Evolutionary conservation across 2,888 invertebrate genomes (phyloP).

Genomic region (Perdita meconis): DNA sequence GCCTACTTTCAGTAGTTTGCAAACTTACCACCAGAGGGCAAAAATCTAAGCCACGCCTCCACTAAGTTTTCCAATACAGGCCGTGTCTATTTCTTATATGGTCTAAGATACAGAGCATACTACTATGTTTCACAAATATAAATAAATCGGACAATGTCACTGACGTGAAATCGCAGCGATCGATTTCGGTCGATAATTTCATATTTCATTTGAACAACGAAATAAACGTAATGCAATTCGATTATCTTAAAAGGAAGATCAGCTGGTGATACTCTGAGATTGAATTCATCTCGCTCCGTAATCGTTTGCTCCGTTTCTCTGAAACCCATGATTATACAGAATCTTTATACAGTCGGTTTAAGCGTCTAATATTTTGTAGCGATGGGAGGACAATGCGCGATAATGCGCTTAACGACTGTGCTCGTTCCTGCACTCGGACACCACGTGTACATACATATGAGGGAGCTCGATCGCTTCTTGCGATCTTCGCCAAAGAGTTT

Average conservation of each 20-base stretch:
- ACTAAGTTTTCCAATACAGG: no score
- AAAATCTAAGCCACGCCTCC: no score
- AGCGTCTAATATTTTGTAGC: constrained; percentile 43
- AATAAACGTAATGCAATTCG: no score
- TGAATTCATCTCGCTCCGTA: not conserved
- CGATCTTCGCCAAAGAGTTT: not conserved
- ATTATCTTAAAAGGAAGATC: not conserved
- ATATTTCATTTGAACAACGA: no score
- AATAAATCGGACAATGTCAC: no score
- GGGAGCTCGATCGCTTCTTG: not conserved
- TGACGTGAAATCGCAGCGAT: no score
- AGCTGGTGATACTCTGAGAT: not conserved
- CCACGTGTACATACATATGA: constrained; percentile 29
- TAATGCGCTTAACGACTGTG: constrained; percentile 44
- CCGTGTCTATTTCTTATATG: no score
- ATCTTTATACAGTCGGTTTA: constrained; percentile 16
- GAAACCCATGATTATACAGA: constrained; percentile 7
- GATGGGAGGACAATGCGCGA: constrained; percentile 51
- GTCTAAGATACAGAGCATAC: no score
- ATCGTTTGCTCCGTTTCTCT: constrained; percentile 4
- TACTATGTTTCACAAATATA: no score
- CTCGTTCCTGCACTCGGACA: constrained; percentile 19
- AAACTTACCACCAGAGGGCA: no score
- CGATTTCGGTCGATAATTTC: no score
- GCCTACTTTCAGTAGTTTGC: no score